Evolutionary conservation across 2,888 invertebrate genomes (phyloP), one percentile per base, ranked within the genome.

Genomic region (Temnothorax rugatulus): DNA sequence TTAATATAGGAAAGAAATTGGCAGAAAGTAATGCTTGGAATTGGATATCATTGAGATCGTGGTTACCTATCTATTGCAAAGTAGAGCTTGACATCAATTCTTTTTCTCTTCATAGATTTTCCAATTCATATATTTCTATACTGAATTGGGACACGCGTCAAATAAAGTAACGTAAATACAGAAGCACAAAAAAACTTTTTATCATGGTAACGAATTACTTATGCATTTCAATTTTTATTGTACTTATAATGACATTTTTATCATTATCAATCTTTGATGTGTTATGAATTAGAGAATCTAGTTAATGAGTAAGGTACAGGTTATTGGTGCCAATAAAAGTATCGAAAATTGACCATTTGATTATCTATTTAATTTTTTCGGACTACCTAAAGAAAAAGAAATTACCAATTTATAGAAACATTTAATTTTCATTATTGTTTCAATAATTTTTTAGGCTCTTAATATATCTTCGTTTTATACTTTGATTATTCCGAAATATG

Each of bases 61-160:
- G 18, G 7, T 88, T 85, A 87, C 79, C 63, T 76, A 68, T 79
- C 29, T 74, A 34, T 84, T 44, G 21, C n/a, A 5, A 66, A 11
- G 18, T 61, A 25, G 4, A 57, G 2, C 25, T 15, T 52, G 25
- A 15, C 29, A 47, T 11, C 7, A 47, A 34, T 34, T 38, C 38
- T 21, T 7, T 5, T n/a, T 64, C 5, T 64, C 4, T 64, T 18
- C 34, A 18, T 34, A 3, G 18, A 18, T 59, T 59, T 59, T 59
- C 15, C 3, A 54, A 63, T 61, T 61, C 2, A 38, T 63, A 18
- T 4, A 63, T 2, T 63, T n/a, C n/a, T 63, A 7, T 18, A 34
- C 11, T 63, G 11, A 63, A 38, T 63, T 63, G 38, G 8, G 1
- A 38, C 11, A 38, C 11, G 38, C n/a, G 5, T 13, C 61, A 29